Base-by-base conservation (phyloP, 1,140 invertebrate species). In the Acromyrmex echinatior region DNA sequence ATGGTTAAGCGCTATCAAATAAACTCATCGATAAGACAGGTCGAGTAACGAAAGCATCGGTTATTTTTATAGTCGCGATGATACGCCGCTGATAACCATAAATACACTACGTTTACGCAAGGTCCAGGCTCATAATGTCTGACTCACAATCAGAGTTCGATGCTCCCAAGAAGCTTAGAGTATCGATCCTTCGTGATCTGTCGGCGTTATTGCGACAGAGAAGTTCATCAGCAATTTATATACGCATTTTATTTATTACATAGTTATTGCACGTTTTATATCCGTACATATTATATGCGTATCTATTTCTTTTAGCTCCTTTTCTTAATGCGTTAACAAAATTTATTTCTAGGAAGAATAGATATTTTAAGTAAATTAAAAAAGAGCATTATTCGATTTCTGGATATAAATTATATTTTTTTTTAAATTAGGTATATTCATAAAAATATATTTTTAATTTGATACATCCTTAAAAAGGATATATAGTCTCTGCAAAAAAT, bases 81-180 rank as follows among this genome's bases (percentile, higher is more conserved):
- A 68, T 74, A 66, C 18, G 58, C 31, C 80, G 25, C 10, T 74
- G 88, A 89, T 88, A 88, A 88, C 16, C 62, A 49, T 66, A 51
- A 78, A 86, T 60, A 71, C 2, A 45, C 51, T 39, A n/a, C 53
- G 21, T 62, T 25, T 71, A 58, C 63, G 14, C 18, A 10, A 21
- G 4, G 45, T 49, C 58, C 60, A 10, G n/a, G 39, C 35, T 71
- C 77, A 31, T 56, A 21, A 21, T 71, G 56, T 14, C 68, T 35
- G n/a, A 58, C 28, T 60, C 31, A 35, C 31, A 35, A 35, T 35
- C 6, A 9, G 62, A 60, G 68, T 88, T 86, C 87, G 60, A 88
- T 86, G 87, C 66, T 78, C 81, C 60, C 58, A 66, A 9, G 45
- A 49, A 71, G 25, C 25, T 28, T 45, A n/a, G 66, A 18, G 60